Evolutionary conservation across 1,140 invertebrate species (phyloP), one percentile per base, ranked within the genome.

Genomic region (Euura saliciscinereae): DNA sequence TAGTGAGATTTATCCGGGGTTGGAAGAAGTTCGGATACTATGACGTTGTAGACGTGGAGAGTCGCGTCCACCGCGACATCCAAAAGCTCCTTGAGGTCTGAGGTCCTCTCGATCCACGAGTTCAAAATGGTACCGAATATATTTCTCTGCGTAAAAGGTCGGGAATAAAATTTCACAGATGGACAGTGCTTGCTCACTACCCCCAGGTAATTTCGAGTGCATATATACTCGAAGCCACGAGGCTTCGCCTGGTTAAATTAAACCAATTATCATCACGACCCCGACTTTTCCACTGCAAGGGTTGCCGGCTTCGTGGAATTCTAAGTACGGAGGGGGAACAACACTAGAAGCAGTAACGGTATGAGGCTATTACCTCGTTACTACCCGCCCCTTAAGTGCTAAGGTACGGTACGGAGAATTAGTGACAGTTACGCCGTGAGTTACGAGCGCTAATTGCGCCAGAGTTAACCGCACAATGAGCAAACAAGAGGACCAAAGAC

Each of bases 1-100:
- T 94, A 94, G 80, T 94, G 93, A 0, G 91, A 92, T 80, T 93
- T 94, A 43, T 91, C 85, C 0, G 93, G 92, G 0, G 90, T 91
- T 0, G 93, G 92, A 3, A 93, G 79, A 2, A 94, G 84, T 77
- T 91, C 88, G 64, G 76, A 81, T 71, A 88, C 87, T 75, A 94
- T 89, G 0, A 87, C 91, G 51, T 84, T 86, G 79, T 93, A 95
- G 28, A 94, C 87, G 3, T 88, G 80, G 2, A 94, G 86, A 6
- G 91, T 92, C 0, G 90, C 89, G 3, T 86, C 83, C 1, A 94
- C 84, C 73, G 93, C 82, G 0, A 88, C 80, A 0, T 87, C 82
- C 76, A 88, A 79, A 69, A 87, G 80, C 4, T 87, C 71, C 0
- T 75, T 72, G 10, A 85, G 71, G 2, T 81, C 45, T 68, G 75